Conservation (phyloP, 1,140 invertebrate species). For the Drosophila subobscura region DNA sequence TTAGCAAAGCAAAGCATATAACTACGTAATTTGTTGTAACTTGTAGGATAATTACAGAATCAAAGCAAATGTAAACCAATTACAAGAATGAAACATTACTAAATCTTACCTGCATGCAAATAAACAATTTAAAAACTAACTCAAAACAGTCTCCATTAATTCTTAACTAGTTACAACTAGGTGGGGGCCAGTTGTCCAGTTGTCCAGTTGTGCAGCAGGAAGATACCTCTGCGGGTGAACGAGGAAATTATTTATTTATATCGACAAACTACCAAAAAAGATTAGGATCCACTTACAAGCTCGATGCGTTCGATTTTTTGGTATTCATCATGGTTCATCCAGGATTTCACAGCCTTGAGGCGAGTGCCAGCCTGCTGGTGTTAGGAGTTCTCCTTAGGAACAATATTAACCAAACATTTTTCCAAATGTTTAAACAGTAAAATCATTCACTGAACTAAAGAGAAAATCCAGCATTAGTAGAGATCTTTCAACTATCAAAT, state of each 20-base stretch:
- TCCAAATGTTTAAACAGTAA: too few species aligned
- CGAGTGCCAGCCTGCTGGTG: constrained; percentile 8
- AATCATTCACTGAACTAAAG: too few species aligned
- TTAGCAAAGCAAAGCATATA: constrained; percentile 55
- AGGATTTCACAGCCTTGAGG: constrained; percentile 1
- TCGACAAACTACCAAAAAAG: background rate
- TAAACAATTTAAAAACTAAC: constrained; percentile 51
- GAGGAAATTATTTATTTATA: too few species aligned
- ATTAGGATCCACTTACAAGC: constrained; percentile 17
- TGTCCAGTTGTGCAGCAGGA: constrained; percentile 26
- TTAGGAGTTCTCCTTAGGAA: too few species aligned
- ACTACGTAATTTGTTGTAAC: constrained; percentile 76
- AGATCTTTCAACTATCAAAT: background rate
- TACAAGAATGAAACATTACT: constrained; percentile 56
- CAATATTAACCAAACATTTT: too few species aligned
- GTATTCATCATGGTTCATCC: constrained; percentile 9
- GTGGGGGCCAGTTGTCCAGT: too few species aligned
- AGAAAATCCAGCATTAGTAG: too few species aligned
- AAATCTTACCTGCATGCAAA: constrained; percentile 80
- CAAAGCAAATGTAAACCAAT: constrained; percentile 51
- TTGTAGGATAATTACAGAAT: constrained; percentile 66
- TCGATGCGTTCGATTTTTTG: constrained; percentile 6
- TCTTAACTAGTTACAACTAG: background rate
- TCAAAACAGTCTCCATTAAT: background rate
- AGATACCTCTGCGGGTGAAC: constrained; percentile 22